Conservation (phyloP, 2,797 vertebrate species). For the Periophthalmus magnuspinnatus region DNA sequence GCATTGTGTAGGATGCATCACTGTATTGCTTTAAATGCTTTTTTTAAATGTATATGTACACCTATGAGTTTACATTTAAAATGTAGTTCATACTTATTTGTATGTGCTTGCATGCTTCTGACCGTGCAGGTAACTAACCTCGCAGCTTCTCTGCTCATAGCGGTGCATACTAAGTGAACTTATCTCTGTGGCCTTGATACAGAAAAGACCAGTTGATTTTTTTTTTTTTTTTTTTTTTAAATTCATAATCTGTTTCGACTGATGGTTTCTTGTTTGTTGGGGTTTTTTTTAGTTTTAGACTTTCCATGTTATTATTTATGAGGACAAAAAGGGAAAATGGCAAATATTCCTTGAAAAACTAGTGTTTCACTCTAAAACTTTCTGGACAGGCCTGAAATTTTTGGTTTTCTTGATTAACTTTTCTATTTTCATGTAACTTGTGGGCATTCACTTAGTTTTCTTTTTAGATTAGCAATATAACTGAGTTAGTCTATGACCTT, state of each 20-base stretch:
- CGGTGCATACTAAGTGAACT: slow-evolving; percentile 67
- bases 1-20: slow-evolving; percentile 61
- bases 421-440: slow-evolving; percentile 53
- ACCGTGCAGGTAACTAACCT: slow-evolving; percentile 65
- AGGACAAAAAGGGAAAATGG: slow-evolving; percentile 80
- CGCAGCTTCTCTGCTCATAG: slow-evolving; percentile 58
- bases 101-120: slow-evolving; percentile 47
- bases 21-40: slow-evolving; percentile 44
- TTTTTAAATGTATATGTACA: slow-evolving; percentile 18
- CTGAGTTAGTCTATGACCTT: slow-evolving; percentile 45
- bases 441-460: slow-evolving; percentile 85
- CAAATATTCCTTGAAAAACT: slow-evolving; percentile 54
- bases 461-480: slow-evolving; percentile 57
- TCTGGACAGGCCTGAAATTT: slow-evolving; percentile 49
- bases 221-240: slow-evolving; percentile 16
- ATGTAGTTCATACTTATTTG: slow-evolving; percentile 50
- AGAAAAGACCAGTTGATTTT: slow-evolving; percentile 67
- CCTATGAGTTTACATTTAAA: slow-evolving; percentile 67
- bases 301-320: slow-evolving; percentile 61
- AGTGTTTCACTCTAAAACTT: slow-evolving; percentile 43
- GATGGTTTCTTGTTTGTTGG: slow-evolving; percentile 39
- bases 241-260: slow-evolving; percentile 50
- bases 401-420: slow-evolving; percentile 37
- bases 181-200: slow-evolving; percentile 80
- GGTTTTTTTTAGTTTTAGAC: slow-evolving; percentile 47